Conservation (phyloP, 1,140 invertebrate genomes). For the Mactra quadrangularis region DNA sequence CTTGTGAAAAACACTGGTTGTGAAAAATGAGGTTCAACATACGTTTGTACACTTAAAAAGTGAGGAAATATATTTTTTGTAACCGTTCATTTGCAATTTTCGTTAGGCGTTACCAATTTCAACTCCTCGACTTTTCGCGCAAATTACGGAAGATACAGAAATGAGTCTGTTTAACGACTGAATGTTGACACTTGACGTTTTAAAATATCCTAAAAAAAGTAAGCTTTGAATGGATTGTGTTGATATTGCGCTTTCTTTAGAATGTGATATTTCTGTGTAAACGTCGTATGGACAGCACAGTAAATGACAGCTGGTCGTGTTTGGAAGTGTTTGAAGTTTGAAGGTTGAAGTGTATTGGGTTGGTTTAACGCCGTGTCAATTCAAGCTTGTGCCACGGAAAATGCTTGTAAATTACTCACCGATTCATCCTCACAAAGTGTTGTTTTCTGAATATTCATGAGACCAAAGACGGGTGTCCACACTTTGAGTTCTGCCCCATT, state of each 20-base stretch:
- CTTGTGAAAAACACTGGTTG: too few species aligned
- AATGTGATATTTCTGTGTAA: background rate
- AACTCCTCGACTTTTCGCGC: too few species aligned
- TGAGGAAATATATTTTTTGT: too few species aligned
- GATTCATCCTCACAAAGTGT: background rate
- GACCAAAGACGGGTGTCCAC: background rate
- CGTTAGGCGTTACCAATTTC: too few species aligned
- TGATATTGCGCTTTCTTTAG: background rate
- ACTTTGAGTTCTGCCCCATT: conserved; percentile 1
- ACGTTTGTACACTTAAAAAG: too few species aligned
- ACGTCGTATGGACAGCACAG: background rate
- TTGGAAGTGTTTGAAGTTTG: background rate
- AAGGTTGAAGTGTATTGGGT: background rate
- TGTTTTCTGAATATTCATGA: background rate
- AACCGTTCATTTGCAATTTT: too few species aligned
- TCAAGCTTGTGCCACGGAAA: background rate
- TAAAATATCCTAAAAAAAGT: too few species aligned
- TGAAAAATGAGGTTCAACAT: too few species aligned
- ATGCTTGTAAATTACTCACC: background rate
- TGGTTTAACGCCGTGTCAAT: background rate
- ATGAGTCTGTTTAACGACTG: too few species aligned
- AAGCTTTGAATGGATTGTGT: too few species aligned
- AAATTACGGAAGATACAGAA: too few species aligned
- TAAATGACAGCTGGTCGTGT: background rate
- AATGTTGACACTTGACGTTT: too few species aligned